Conservation (phyloP, 92 coral and sea anemone genomes). For the Chrysogorgia sp. region DNA sequence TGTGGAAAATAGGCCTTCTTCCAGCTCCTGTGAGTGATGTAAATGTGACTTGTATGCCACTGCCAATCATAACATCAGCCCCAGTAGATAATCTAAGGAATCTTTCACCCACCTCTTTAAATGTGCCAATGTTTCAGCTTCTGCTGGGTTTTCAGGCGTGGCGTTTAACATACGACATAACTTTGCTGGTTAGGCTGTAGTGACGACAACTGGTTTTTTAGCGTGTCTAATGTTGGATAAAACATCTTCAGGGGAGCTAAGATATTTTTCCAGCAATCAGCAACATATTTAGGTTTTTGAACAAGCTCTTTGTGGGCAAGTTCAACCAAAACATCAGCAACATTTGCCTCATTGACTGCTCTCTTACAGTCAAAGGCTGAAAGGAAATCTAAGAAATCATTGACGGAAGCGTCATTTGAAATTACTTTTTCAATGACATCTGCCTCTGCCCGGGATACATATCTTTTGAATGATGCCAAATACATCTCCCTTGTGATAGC, state of each 20-base stretch:
- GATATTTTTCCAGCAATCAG: constrained; percentile 41
- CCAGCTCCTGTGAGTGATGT: constrained; percentile 5
- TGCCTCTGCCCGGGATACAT: constrained; percentile 33
- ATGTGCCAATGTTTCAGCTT: constrained; percentile 31
- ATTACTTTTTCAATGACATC: constrained; percentile 14
- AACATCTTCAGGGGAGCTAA: constrained; percentile 23
- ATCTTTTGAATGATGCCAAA: constrained; percentile 36
- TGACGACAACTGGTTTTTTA: constrained; percentile 19
- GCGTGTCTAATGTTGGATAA: constrained; percentile 23
- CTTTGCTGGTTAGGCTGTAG: constrained; percentile 34
- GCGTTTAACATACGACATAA: constrained; percentile 30
- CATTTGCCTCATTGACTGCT: constrained; percentile 17
- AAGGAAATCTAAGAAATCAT: background rate
- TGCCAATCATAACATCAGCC: constrained; percentile 21
- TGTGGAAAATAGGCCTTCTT: constrained; percentile 17
- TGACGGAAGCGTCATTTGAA: background rate
- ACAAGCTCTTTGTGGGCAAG: constrained; percentile 46
- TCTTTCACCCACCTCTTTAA: constrained; percentile 46
- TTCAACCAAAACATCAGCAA: constrained; percentile 20
- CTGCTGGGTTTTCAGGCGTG: constrained; percentile 36
- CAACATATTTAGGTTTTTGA: too few species aligned
- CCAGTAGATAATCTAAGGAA: constrained; percentile 39
- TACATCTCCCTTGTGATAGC: constrained; percentile 3
- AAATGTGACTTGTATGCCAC: constrained; percentile 13
- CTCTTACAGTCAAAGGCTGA: constrained; percentile 49